phyloP scores from a whole-genome alignment of 2,888 invertebrate species.

The Mythimna albipuncta region DNA sequence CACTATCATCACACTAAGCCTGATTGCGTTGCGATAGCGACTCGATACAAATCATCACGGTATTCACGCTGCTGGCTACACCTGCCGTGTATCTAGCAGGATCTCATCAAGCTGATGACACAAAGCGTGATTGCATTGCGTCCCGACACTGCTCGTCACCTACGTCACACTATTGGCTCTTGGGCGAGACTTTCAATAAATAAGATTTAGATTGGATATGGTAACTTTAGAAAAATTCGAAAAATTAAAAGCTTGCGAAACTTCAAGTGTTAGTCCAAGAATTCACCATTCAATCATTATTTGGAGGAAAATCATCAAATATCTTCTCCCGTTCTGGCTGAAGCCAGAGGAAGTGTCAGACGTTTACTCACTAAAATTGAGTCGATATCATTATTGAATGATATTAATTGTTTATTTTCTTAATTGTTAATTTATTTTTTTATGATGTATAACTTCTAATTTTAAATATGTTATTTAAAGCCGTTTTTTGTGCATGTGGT shows the following conservation, averaged over 20 bases:
- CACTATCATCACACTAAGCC: constrained; percentile 18
- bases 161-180: constrained; percentile 23
- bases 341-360: too few relatives aligned
- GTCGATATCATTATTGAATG: too few relatives aligned
- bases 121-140: constrained; percentile 47
- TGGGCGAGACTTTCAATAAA: constrained; percentile 33
- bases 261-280: too few relatives aligned
- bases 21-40: constrained; percentile 10
- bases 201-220: constrained; percentile 20
- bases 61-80: constrained; percentile 17
- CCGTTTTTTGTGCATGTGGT: too few relatives aligned
- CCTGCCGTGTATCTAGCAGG: not conserved
- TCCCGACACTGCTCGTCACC: constrained; percentile 30
- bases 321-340: too few relatives aligned
- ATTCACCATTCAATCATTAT: too few relatives aligned
- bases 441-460: too few relatives aligned
- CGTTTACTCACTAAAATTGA: too few relatives aligned
- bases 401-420: too few relatives aligned
- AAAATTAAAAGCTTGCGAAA: not conserved
- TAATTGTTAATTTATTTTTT: too few relatives aligned
- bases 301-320: too few relatives aligned
- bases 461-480: too few relatives aligned
- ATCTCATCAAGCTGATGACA: constrained; percentile 38
- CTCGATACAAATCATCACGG: not conserved
- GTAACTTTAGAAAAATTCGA: not conserved